Evolutionary conservation across 1,140 invertebrate species (phyloP), one percentile per base, ranked within the genome.

Genomic region (Whitmania pigra): DNA sequence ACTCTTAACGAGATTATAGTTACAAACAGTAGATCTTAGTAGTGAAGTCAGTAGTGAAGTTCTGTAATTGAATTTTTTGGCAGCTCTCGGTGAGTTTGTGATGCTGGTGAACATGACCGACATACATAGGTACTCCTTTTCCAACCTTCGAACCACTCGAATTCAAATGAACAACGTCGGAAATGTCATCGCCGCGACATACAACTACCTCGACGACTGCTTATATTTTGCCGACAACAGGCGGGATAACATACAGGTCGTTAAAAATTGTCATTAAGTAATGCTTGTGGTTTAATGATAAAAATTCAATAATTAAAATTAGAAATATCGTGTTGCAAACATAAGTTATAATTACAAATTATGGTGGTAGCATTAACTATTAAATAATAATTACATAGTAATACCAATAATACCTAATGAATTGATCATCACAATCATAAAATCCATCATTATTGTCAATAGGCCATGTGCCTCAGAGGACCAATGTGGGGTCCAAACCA

Each of bases 41-140:
- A n/a, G n/a, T n/a, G n/a, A 36, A 2, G 31, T 36, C 31, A 36
- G 31, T 6, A 36, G 31, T 2, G 31, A 36, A 36, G 31, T 6
- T 36, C n/a, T n/a, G n/a, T n/a, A n/a, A n/a, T n/a, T n/a, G n/a
- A n/a, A n/a, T n/a, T n/a, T n/a, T n/a, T 29, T 57, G 73, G 81
- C 80, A 76, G 88, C 89, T 77, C 83, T 86, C 0, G 80, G 85
- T 2, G 89, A 90, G 77, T 93, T 94, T 77, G 77, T 94, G 18
- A 77, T 93, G 17, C 88, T 92, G 2, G 88, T 90, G 0, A 86
- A 89, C 74, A 82, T 89, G 69, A 87, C 89, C 72, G 86, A 86
- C 73, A 90, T 94, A 63, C 86, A 88, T 5, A 84, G 89, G 5
- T 88, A 91, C 55, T 85, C 89, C 80, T 78, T 93, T 36, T 82